Evolutionary conservation across 2,888 invertebrate genomes (phyloP), one percentile per base, ranked within the genome.

Genomic region (Endomychus coccineus): DNA sequence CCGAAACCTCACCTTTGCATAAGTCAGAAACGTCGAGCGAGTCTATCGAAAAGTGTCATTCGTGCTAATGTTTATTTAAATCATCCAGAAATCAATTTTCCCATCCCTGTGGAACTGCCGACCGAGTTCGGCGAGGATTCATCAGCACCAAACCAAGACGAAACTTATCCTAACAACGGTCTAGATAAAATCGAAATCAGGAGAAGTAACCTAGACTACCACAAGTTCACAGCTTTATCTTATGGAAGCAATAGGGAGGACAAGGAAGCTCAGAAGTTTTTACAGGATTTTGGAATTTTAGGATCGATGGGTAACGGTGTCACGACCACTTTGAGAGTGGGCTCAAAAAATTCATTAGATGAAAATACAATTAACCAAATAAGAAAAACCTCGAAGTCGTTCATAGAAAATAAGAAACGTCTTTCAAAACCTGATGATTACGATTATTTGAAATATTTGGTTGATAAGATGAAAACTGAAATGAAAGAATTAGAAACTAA

Each of bases 401-500:
- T 59, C 23, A 35, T 34, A 1, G 59, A 58, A 9, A 51, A 50
- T 34, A 51, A 51, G 27, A 53, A 52, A 37, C 43, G 46, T 42
- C 55, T 56, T 2, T 46, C 46, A 6, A 45, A 45, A 7, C 44
- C 48, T 1, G 61, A 61, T 25, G 63, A 64, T 39, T 58, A 58
- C 42, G 64, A 66, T 23, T 61, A 68, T 45, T 50, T 68, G 38
- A 64, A 60, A 44, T 55, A 56, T 11, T 55, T 68, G 21, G 65
- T 73, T 25, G 63, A 66, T 2, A 66, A 68, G 44, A 54, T 74
- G 31, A 64, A 68, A 45, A 62, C 61, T 34, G 72, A 73, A 44
- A 48, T 71, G 19, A 58, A 62, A 16, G 69, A 70, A 10, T 58
- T 69, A 57, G 74, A 70, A 57, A 68, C 55, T 51, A 67, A 62